Conservation (phyloP, 64 coral and sea anemone genomes). For the Dendronephthya gigantea region DNA sequence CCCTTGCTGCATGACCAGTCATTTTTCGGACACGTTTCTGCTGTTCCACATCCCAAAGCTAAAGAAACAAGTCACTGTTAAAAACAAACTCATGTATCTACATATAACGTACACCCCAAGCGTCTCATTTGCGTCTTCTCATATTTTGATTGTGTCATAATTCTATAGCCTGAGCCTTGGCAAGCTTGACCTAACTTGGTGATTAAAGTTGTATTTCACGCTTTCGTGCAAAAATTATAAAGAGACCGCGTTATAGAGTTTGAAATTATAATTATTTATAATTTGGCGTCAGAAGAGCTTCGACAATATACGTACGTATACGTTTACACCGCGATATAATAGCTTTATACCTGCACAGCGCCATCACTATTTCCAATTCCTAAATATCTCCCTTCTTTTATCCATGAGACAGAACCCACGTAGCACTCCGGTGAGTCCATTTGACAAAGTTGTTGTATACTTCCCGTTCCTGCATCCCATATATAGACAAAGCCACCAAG, state of each 20-base stretch:
- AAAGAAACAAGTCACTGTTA: neutral
- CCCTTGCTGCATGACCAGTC: slow-evolving; percentile 45
- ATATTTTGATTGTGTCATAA: neutral
- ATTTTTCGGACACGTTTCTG: slow-evolving; percentile 42
- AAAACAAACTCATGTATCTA: neutral
- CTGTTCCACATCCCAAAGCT: slow-evolving; percentile 54
- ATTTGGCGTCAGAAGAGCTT: too few relatives aligned
- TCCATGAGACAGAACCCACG: slow-evolving; percentile 89
- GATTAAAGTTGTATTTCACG: too few relatives aligned
- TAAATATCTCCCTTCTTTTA: slow-evolving; percentile 80
- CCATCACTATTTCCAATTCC: slow-evolving; percentile 81
- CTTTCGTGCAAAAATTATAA: too few relatives aligned
- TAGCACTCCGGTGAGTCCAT: slow-evolving; percentile 70
- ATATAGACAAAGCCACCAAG: slow-evolving; percentile 80
- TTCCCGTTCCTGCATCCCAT: slow-evolving; percentile 74
- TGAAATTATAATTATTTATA: too few relatives aligned
- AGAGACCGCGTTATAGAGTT: too few relatives aligned
- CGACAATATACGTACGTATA: too few relatives aligned
- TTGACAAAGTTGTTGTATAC: slow-evolving; percentile 92
- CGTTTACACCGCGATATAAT: too few relatives aligned
- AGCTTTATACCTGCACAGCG: slow-evolving; percentile 71
- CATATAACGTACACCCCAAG: neutral
- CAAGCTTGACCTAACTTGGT: too few relatives aligned
- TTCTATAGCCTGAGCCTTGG: neutral
- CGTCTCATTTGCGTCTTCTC: neutral